A percentile compares a stretch with the other conserved stretches of the same genome.
Evolutionary conservation across 2,797 vertebrate genomes (phyloP).

Genomic region (Chloroceryle amazona): DNA sequence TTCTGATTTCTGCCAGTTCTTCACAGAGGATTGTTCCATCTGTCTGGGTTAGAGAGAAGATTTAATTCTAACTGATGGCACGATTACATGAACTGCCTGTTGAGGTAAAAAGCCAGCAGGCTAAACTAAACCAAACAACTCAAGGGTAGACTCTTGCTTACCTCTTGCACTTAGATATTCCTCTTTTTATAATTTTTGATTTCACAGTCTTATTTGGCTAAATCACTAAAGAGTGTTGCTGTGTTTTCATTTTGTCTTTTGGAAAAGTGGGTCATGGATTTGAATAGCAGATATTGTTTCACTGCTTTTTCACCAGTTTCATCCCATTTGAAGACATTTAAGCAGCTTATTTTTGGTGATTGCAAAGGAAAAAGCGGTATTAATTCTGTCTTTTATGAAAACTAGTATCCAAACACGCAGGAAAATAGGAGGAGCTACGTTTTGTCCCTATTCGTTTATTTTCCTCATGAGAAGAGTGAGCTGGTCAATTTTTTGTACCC

Average conservation of each 20-base stretch:
- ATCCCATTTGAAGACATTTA: neutral
- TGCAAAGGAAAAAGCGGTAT: neutral
- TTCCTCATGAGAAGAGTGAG: neutral
- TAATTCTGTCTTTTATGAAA: neutral
- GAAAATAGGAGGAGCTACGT: neutral
- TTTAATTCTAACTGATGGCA: neutral
- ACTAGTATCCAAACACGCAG: neutral
- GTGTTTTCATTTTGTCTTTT: neutral
- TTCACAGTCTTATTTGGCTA: neutral
- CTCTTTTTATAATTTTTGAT: neutral
- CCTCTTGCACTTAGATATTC: neutral
- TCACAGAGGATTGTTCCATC: neutral
- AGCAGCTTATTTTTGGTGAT: conserved; percentile 3
- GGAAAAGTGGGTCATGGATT: neutral
- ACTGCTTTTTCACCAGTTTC: neutral
- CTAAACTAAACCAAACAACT: neutral
- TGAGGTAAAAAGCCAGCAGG: neutral
- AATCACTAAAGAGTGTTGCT: neutral
- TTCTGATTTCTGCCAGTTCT: neutral
- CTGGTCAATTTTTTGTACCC: neutral
- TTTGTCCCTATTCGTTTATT: neutral
- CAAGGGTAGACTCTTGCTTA: neutral
- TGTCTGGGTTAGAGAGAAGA: neutral
- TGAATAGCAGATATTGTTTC: neutral
- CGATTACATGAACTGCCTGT: accelerated